Percentiles rank a stretch among this genome's conserved stretches.
Evolutionary conservation across 2,888 invertebrate genomes (phyloP).

Genomic region (Stegana nigrithorax): DNA sequence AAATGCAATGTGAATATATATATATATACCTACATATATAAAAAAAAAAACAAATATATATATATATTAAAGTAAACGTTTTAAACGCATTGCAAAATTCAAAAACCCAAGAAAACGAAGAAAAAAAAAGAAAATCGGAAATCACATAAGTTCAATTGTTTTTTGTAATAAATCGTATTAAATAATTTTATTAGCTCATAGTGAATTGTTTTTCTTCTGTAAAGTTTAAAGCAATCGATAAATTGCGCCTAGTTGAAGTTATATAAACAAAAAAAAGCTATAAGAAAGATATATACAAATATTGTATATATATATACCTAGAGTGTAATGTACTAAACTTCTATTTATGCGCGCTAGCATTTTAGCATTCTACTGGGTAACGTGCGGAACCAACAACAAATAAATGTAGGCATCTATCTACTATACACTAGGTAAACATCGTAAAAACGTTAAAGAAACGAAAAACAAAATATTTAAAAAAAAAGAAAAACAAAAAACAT

Average conservation of each 20-base stretch:
- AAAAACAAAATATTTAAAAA: slow-evolving; percentile 6
- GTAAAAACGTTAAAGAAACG: no score
- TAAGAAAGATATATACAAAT: no score
- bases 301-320: slow-evolving; percentile 29
- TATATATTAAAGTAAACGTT: background rate
- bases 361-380: slow-evolving; percentile 41
- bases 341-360: background rate
- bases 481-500: slow-evolving; percentile 46
- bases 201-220: slow-evolving; percentile 8
- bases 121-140: background rate
- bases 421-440: no score
- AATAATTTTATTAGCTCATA: slow-evolving; percentile 11
- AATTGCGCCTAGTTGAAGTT: slow-evolving; percentile 13
- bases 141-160: slow-evolving; percentile 12
- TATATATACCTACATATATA: background rate
- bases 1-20: no score
- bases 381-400: slow-evolving; percentile 41
- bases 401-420: slow-evolving; percentile 30
- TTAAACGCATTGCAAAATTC: background rate
- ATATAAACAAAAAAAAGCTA: no score
- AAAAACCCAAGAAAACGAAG: background rate
- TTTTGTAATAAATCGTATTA: slow-evolving; percentile 17
- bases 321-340: no score
- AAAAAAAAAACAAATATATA: background rate
- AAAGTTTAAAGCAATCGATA: background rate